Base-by-base conservation (phyloP, 2,797 vertebrate genomes). In the Propithecus deckenii region DNA sequence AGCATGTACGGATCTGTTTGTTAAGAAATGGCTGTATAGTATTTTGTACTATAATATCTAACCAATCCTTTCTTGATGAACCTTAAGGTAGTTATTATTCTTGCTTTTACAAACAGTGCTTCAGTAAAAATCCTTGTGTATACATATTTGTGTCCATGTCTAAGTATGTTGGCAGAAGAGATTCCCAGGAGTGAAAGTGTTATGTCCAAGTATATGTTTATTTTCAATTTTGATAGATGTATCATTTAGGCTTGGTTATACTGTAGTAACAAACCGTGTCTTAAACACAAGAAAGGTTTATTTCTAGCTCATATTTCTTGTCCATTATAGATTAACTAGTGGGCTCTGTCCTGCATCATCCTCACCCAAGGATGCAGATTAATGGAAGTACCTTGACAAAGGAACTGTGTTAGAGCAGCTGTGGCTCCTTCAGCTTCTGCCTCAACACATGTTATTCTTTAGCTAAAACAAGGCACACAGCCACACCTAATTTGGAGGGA, bases 141-240 rank as follows among this genome's bases (percentile, higher is more conserved):
- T 78, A 43, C 20, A 4, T 72, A 79, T 48, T 61, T 96, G 57
- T 95, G 57, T 72, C n/a, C 25, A 17, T 89, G 50, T 86, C 61
- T n/a, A 86, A 41, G 35, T 89, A 61, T 87, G 75, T 92, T 65
- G 48, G 30, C 95, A 79, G 52, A 92, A 87, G 52, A 79, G 35
- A 78, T 93, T 72, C 89, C 69, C 75, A 75, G 50, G 30, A 94
- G 30, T 93, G 13, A 46, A 89, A 78, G 12, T 89, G 41, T 69
- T 94, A 1, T 92, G 41, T 89, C 75, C 80, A 50, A 96, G 59
- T 38, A 89, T 81, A 48, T 72, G 63, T 86, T 12, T 76, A 30
- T 95, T 91, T 93, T 74, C 32, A 59, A 46, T 84, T 93, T 97
- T 86, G 48, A 87, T 90, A 83, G 52, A 65, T 92, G 22, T 43